Percentiles rank a stretch among this genome's conserved stretches.
These are phyloP conservation scores for Drosophila athabasca DNA, from an alignment of 1,140 invertebrate species.

Conservation along the genomic window DNA sequence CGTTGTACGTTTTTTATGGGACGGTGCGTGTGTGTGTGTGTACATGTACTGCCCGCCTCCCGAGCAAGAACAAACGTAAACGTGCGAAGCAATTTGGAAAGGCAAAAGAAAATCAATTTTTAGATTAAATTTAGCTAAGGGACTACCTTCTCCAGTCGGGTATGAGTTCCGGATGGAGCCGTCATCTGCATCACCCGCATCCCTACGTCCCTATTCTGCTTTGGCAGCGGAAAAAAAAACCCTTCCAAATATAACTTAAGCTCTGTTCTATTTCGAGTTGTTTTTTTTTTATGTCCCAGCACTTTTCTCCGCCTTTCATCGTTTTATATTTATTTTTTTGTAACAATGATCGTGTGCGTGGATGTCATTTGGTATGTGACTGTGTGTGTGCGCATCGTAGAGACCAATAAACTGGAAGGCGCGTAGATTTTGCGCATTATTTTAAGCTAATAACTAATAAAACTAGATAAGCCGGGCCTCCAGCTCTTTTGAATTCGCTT, in stretches of 20 bases:
- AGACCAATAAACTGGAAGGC: not conserved
- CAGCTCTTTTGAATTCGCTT: constrained; percentile 18
- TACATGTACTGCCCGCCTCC: constrained; percentile 57
- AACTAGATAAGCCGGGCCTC: constrained; percentile 1
- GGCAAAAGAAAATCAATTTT: constrained; percentile 23
- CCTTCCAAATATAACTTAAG: not conserved
- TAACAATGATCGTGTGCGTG: not conserved
- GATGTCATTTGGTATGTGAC: not conserved
- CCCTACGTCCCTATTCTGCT: not conserved
- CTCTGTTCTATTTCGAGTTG: not conserved
- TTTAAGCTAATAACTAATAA: constrained; percentile 26
- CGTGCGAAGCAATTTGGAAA: constrained; percentile 47
- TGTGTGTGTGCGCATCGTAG: not conserved
- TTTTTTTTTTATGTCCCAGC: not conserved
- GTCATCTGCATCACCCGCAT: not conserved
- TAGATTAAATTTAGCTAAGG: constrained; percentile 23
- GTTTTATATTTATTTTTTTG: constrained; percentile 6
- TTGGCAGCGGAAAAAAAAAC: too few species aligned
- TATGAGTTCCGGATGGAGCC: not conserved
- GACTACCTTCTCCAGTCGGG: not conserved
- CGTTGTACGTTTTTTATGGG: too few species aligned
- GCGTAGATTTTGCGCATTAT: not conserved
- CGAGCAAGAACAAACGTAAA: constrained; percentile 38
- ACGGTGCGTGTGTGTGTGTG: too few species aligned
- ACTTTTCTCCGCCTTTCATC: not conserved